These are phyloP conservation scores for Formica exsecta DNA, from an alignment of 1,140 invertebrate genomes.

Conservation along the genomic window DNA sequence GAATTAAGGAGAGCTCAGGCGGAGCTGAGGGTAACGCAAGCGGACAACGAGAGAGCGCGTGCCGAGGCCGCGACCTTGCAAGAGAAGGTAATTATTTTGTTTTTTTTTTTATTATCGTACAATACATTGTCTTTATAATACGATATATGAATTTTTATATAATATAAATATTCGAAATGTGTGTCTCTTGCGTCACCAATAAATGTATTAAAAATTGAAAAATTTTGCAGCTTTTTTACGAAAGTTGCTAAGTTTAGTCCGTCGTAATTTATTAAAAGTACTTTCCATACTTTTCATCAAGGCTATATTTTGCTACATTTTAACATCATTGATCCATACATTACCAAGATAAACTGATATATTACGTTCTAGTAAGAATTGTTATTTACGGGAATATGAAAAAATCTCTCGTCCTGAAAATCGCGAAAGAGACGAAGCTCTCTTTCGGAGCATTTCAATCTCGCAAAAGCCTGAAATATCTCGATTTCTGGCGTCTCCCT, in stretches of 20 bases:
- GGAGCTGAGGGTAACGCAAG: slow-evolving; percentile 93
- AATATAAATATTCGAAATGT: not conserved
- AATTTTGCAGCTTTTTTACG: not conserved
- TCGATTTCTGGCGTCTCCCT: not conserved
- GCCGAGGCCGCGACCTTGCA: slow-evolving; percentile 94
- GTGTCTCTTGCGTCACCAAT: not conserved
- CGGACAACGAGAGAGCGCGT: slow-evolving; percentile 94
- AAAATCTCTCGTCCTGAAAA: slow-evolving; percentile 27
- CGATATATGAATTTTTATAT: not conserved
- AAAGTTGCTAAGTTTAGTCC: not conserved
- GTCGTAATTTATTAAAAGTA: not conserved
- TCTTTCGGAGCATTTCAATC: not conserved
- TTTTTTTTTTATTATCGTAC: not conserved
- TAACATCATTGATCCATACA: not conserved
- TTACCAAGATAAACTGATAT: not conserved
- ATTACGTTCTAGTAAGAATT: not conserved
- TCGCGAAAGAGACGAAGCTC: not conserved
- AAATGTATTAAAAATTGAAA: not conserved
- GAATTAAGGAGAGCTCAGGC: slow-evolving; percentile 95
- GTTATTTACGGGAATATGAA: slow-evolving; percentile 22
- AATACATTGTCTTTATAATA: not conserved
- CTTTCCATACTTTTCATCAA: not conserved
- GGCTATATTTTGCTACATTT: not conserved
- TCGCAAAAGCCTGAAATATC: slow-evolving; percentile 18
- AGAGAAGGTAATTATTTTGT: slow-evolving; percentile 89